Base-by-base conservation (phyloP, 2,113 vertebrate species). In the Zapornia atra region DNA sequence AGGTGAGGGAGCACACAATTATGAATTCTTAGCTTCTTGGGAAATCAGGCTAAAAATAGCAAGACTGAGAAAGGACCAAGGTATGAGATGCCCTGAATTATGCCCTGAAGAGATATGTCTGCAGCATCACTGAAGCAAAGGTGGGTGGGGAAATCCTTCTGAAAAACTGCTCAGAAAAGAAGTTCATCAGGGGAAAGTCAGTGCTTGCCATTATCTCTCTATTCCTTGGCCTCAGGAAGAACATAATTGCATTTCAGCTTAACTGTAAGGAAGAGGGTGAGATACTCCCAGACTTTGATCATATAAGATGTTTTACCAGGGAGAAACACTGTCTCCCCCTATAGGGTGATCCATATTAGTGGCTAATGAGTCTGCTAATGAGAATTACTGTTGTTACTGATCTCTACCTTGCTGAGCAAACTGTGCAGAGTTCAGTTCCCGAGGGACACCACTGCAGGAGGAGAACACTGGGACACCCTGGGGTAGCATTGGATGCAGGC, bases 281-380 rank as follows among this genome's bases (percentile, higher is more conserved):
- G 82, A 73, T 46, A 36, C 20, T 93, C 85, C 85, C 66, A 8
- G 66, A 15, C 84, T 95, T 83, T 94, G 92, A 95, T 94, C 84
- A 78, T 56, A 15, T 1, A 72, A 51, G 36, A 82, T 68, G 60
- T 79, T 95, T 82, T 94, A 86, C 88, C 65, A 86, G 56, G 77
- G 42, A 91, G 86, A 95, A 44, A 11, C 95, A 69, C 80, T 94
- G 95, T 96, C 96, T 96, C 92, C 93, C 96, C 86, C 95, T 96
- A 94, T 82, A 93, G 93, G 48, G 90, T 94, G 92, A 95, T 94
- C 56, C 44, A 4, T 83, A 96, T 92, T 93, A 25, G 25, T 92
- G 71, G 85, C 68, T 96, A 96, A 95, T 90, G 93, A 92, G 63
- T 50, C 57, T 68, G 73, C 70, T 97, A 87, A 92, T 36, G 64